Evolutionary conservation across 2,113 vertebrate species (phyloP), one percentile per base, ranked within the genome.

Genomic region (Craseonycteris thonglongyai): DNA sequence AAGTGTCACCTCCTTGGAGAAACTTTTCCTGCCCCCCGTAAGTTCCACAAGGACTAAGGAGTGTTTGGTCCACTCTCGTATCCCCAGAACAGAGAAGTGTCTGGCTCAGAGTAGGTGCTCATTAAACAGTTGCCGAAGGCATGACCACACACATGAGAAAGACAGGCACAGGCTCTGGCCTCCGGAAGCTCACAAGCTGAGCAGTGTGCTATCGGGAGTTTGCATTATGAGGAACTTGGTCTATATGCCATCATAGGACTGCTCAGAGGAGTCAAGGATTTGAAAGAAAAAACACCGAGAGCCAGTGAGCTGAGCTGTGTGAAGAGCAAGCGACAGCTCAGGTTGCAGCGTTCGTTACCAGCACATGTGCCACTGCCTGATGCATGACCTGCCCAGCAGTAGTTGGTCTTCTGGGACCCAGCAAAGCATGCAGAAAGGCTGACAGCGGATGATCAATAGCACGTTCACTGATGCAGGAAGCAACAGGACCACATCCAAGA

Each of bases 381-480:
- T 26, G 83, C 91, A 93, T 49, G 79, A 4, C 19, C 9, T 40
- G 28, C 94, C 9, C 66, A 28, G 54, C 42, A 59, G 66, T 45
- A 75, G 63, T 74, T 49, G 95, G 88, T 86, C 96, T 96, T 86
- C 63, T 59, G 97, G 96, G 97, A 93, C 63, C 78, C 95, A 30
- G 16, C 85, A 95, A 89, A 97, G 80, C 93, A 49, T 66, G 90
- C 88, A 85, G 66, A 89, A 88, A 47, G 65, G 88, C 35, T 96
- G 97, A 94, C 97, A 96, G 96, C 96, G 96, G 51, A 38, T 90
- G 80, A 89, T 97, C 88, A 61, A 97, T 97, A 95, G 74, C n/a
- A 61, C 92, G 96, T 75, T 94, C 95, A 47, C 87, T 74, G 93
- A 54, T 45, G 91, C 96, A 95, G 38, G 81, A 18, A 96, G 75